Percentiles rank a stretch among this genome's conserved stretches.
Evolutionary conservation across 2,113 vertebrate species (phyloP).

Genomic region (Bos javanicus): DNA sequence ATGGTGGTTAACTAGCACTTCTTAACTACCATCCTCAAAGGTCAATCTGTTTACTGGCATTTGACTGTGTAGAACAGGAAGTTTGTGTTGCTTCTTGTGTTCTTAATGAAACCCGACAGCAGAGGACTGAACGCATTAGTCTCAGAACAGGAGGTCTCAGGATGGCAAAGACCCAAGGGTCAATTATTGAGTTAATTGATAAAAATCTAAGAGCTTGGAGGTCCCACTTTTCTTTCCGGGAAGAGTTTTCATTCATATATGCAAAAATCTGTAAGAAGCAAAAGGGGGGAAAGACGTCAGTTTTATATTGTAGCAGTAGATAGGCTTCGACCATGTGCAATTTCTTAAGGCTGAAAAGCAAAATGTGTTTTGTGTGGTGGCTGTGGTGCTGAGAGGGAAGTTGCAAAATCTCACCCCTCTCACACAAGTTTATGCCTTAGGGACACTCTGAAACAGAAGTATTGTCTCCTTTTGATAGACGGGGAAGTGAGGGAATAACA

Average conservation of each 20-base stretch:
- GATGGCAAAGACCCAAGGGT: conserved; percentile 95
- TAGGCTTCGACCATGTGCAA: background rate
- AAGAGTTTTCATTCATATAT: conserved; percentile 83
- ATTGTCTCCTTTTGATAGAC: background rate
- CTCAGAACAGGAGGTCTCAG: conserved; percentile 88
- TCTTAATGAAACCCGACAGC: conserved; percentile 67
- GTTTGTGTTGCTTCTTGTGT: background rate
- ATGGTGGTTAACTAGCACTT: background rate
- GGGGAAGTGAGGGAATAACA: background rate
- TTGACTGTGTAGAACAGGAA: background rate
- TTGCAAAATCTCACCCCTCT: background rate
- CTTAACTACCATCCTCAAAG: conserved; percentile 51
- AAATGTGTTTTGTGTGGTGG: background rate
- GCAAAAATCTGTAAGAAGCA: conserved; percentile 85
- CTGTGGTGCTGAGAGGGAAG: no score
- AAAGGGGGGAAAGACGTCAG: rapidly evolving
- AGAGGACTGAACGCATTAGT: conserved; percentile 82
- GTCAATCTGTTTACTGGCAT: conserved; percentile 43
- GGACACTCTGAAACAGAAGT: background rate
- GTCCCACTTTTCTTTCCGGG: conserved; percentile 46
- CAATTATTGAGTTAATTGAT: conserved; percentile 92
- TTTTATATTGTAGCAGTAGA: background rate
- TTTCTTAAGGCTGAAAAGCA: background rate
- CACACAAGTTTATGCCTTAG: background rate
- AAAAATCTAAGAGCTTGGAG: conserved; percentile 90